Evolutionary conservation across 2,113 vertebrate genomes (phyloP).

Genomic region (Elgaria multicarinata): DNA sequence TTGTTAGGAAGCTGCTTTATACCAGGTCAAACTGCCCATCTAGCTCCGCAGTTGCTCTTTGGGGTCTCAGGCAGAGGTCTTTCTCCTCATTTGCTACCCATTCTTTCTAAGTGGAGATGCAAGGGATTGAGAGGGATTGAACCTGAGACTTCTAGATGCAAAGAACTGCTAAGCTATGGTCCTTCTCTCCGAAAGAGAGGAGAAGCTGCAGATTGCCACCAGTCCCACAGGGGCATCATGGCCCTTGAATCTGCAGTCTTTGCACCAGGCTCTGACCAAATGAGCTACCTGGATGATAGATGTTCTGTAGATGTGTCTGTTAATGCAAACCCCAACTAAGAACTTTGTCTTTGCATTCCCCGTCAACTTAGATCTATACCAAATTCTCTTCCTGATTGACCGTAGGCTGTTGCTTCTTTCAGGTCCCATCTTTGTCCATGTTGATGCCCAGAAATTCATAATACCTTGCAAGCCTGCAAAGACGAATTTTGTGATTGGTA

Average conservation of each 20-base stretch:
- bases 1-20: neutral
- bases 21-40: neutral
- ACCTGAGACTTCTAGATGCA: neutral
- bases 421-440: constrained; percentile 18
- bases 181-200: neutral
- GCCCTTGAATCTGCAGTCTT: neutral
- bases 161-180: neutral
- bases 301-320: neutral
- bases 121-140: neutral
- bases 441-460: constrained; percentile 3
- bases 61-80: neutral
- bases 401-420: neutral
- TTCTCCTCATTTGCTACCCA: neutral
- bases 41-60: neutral
- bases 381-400: neutral
- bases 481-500: neutral
- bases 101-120: neutral
- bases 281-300: neutral
- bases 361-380: neutral
- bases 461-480: constrained; percentile 2
- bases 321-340: neutral
- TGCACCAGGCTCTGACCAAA: neutral
- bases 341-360: neutral
- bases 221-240: neutral
- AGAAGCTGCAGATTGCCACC: neutral